Percentiles rank a stretch among this genome's conserved stretches.
Evolutionary conservation across 2,113 vertebrate genomes (phyloP).

Genomic region (Plecturocebus donacophilus): DNA sequence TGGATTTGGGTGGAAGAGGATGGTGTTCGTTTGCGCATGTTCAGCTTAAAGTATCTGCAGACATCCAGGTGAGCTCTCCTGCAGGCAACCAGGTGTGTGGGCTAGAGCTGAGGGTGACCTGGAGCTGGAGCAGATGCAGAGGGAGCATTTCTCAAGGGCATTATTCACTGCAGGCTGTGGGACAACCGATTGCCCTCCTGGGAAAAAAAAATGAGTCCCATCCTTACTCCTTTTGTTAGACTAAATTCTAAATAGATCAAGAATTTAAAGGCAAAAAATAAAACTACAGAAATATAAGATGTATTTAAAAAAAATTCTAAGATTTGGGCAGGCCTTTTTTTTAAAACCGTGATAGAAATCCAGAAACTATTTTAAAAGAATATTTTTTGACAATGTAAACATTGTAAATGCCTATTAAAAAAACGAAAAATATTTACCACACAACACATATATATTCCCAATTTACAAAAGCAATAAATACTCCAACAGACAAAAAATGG

Average conservation of each 20-base stretch:
- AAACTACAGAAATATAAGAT: neutral
- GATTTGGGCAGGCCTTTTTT: constrained; percentile 27
- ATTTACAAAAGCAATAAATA: neutral
- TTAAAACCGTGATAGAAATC: neutral
- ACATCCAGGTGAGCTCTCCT: neutral
- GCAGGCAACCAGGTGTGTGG: neutral
- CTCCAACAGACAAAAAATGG: neutral
- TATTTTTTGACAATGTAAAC: constrained; percentile 45
- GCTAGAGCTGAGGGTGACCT: neutral
- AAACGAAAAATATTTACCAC: neutral
- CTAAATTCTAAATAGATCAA: neutral
- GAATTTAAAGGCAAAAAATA: constrained; percentile 12
- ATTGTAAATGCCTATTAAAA: neutral
- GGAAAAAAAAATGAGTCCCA: neutral
- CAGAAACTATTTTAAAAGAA: constrained; percentile 7
- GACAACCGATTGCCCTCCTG: neutral
- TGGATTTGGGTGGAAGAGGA: neutral
- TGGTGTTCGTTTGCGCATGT: neutral
- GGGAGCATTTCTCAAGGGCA: fast-evolving
- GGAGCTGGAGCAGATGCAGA: neutral
- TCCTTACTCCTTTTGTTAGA: neutral
- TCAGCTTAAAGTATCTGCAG: neutral
- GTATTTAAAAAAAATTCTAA: constrained; percentile 17
- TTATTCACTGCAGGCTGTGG: neutral
- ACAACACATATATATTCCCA: neutral